Evolutionary conservation across 2,797 vertebrate genomes (phyloP).

Genomic region (Pantherophis vulpinus): DNA sequence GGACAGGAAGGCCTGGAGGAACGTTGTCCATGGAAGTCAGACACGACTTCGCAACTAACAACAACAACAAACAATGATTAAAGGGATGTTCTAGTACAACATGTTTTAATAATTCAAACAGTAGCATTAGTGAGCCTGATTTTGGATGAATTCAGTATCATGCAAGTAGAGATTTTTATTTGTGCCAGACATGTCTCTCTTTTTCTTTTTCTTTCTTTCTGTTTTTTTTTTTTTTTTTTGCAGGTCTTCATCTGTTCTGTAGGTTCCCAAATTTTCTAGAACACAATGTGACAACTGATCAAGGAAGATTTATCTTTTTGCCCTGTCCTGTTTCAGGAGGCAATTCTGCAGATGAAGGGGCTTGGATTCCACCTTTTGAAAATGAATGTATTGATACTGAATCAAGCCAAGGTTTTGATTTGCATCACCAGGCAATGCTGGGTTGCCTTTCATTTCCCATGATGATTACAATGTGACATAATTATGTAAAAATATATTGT

Average conservation of each 20-base stretch:
- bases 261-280: not conserved
- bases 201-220: no score
- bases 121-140: not conserved
- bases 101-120: not conserved
- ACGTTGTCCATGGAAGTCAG: no score
- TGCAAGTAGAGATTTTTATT: not conserved
- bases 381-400: not conserved
- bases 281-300: not conserved
- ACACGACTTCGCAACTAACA: no score
- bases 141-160: not conserved
- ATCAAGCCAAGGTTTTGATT: constrained; percentile 10
- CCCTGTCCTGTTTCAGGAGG: not conserved
- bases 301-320: not conserved
- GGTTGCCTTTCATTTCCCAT: constrained; percentile 6
- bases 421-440: constrained; percentile 9
- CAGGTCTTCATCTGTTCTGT: not conserved
- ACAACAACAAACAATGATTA: not conserved
- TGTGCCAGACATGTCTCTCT: not conserved
- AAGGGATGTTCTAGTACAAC: not conserved
- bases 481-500: constrained; percentile 69
- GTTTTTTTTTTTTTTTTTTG: no score
- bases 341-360: not conserved
- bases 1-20: no score
- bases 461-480: constrained; percentile 51
- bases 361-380: not conserved